Evolutionary conservation across 2,113 vertebrate genomes (phyloP), one percentile per base, ranked within the genome.

Genomic region (Anarrhichthys ocellatus): DNA sequence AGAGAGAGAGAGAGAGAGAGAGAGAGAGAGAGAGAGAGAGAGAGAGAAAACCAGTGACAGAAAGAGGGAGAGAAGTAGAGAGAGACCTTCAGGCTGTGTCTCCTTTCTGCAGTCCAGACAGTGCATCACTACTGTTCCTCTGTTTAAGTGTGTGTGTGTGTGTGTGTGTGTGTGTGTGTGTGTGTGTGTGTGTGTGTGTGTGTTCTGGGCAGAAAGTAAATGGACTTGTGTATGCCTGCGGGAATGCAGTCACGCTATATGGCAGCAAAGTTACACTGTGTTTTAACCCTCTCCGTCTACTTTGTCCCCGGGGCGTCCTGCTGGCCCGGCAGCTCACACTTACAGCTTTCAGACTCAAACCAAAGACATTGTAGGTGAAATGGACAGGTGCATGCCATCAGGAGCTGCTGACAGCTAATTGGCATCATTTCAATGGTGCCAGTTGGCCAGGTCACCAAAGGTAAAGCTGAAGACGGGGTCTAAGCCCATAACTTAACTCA

Each of bases 41-140:
- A 62, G 24, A 73, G 9, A 20, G 70, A 70, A 46, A 64, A 42
- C 70, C 13, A 22, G 74, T 69, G 81, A 78, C n/a, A 78, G 82
- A 65, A 63, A 72, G 74, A 82, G 66, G 38, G 64, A 75, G 82
- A 73, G 70, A 56, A 4, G 36, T 14, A 78, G 50, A 87, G 84
- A 80, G 87, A 89, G 92, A 91, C 87, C 88, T 92, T 91, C 89
- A 92, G 91, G 87, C 89, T 88, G 86, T 71, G 86, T 90, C 85
- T 88, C 87, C 85, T 89, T 59, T 87, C 84, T 88, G 89, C 90
- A 90, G 87, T 83, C 92, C 88, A 92, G 89, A 91, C 90, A 88
- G 91, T 88, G 88, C 89, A 89, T 89, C 89, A 87, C 81, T 78
- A 59, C 69, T 73, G 73, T 62, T 72, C 78, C 48, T 18, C 38